Conservation (phyloP, 2,113 vertebrate species). For the Cynopterus brachyotis region DNA sequence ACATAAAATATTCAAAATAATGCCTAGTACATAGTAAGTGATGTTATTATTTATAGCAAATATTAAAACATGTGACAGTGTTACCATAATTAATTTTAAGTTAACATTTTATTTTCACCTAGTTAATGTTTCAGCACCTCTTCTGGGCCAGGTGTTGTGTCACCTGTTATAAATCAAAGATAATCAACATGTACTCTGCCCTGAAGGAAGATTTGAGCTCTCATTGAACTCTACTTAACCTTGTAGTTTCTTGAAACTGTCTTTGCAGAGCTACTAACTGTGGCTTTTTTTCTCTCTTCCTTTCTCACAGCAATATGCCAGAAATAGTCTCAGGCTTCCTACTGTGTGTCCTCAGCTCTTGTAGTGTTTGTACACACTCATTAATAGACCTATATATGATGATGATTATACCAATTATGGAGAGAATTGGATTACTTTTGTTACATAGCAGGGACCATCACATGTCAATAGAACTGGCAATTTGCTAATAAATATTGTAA, state of each 20-base stretch:
- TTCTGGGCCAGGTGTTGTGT: background rate
- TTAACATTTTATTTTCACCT: background rate
- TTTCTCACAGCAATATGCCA: background rate
- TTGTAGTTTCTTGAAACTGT: background rate
- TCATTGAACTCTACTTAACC: background rate
- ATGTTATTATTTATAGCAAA: background rate
- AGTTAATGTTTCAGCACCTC: background rate
- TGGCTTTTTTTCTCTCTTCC: background rate
- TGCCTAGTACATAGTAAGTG: background rate
- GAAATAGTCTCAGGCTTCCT: background rate
- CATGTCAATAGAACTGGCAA: background rate
- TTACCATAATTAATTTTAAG: background rate
- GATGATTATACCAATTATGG: background rate
- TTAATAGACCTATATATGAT: background rate
- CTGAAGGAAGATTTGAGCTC: background rate
- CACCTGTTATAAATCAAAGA: background rate
- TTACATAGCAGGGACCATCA: background rate
- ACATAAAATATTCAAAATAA: background rate
- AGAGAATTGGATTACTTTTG: background rate
- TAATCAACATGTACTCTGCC: background rate
- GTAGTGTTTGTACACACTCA: background rate
- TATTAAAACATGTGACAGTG: background rate
- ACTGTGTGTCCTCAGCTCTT: fast-evolving
- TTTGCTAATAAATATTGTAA: background rate
- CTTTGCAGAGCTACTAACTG: background rate